Evolutionary conservation across 1,140 invertebrate genomes (phyloP), one percentile per base, ranked within the genome.

Genomic region (Ganaspis sp.): DNA sequence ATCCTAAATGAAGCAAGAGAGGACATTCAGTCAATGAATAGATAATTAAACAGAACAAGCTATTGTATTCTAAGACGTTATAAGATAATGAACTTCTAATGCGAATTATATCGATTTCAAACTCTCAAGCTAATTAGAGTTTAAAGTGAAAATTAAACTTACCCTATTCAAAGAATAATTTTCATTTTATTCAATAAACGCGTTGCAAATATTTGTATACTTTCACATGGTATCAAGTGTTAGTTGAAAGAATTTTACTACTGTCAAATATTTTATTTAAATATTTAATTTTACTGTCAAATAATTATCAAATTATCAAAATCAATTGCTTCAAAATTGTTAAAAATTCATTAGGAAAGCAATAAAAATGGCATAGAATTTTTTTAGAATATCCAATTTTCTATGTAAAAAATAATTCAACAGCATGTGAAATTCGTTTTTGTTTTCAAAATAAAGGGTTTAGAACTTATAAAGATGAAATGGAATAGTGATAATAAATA

Each of bases 31-130:
- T 29, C 23, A 64, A 9, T 64, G 19, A 64, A 34, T 64, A 29
- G 54, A 29, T 64, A 26, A 58, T 58, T 58, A 58, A 58, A 15
- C 54, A 58, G 21, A 58, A 58, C 11, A 58, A 58, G 54, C 54
- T 12, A 23, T 58, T 58, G 21, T 26, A 17, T 54, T 6, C 54
- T 58, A 26, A 58, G 21, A 58, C 23, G 54, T 58, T 58, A 1
- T 12, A 11, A 23, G 54, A 58, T 58, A 58, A 58, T 58, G 21
- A 58, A 58, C 54, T 3, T 6, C 19, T 58, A 45, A 45, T 58
- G 0, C 2, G 21, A 58, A 23, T 15, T 26, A 26, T 58, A 29
- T 58, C 21, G 11, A 58, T 23, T 15, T 58, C 21, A 58, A 26
- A 49, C 45, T 5, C 45, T 26, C 9, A 12, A 58, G 9, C 54